phyloP scores from a whole-genome alignment of 2,113 vertebrate genomes.

The Sminthopsis crassicaudata region DNA sequence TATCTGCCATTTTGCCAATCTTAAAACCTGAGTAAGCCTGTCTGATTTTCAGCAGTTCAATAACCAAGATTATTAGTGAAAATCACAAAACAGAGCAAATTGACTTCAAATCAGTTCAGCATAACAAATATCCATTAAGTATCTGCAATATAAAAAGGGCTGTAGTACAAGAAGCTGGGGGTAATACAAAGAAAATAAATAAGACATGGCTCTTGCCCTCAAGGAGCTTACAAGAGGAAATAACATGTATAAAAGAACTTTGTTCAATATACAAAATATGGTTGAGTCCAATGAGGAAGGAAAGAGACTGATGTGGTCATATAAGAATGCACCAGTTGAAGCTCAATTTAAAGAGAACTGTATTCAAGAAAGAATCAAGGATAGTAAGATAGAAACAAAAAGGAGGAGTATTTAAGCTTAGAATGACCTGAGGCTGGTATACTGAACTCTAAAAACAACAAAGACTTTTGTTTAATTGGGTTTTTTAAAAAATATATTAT shows the following conservation, averaged over 20 bases:
- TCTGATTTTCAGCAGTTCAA: not conserved
- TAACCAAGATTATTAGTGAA: not conserved
- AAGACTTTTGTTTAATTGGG: not conserved
- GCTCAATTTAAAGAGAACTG: not conserved
- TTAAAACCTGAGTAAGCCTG: not conserved
- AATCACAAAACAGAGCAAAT: not conserved
- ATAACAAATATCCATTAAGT: not conserved
- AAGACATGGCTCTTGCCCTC: not conserved
- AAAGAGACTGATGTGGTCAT: not conserved
- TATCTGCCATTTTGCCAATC: not conserved
- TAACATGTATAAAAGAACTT: not conserved
- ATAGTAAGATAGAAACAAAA: not conserved
- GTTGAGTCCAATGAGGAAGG: not conserved
- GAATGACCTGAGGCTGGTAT: not conserved
- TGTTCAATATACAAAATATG: not conserved
- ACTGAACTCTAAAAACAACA: not conserved
- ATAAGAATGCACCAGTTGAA: not conserved
- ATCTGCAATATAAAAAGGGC: not conserved
- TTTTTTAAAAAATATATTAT: too few species aligned
- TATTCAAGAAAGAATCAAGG: not conserved
- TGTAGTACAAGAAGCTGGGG: not conserved
- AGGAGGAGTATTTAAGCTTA: not conserved
- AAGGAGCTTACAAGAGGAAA: not conserved
- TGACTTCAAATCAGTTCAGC: not conserved
- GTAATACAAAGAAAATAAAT: not conserved